phyloP scores from a whole-genome alignment of 2,888 invertebrate species.

The Trichopria drosophilae region DNA sequence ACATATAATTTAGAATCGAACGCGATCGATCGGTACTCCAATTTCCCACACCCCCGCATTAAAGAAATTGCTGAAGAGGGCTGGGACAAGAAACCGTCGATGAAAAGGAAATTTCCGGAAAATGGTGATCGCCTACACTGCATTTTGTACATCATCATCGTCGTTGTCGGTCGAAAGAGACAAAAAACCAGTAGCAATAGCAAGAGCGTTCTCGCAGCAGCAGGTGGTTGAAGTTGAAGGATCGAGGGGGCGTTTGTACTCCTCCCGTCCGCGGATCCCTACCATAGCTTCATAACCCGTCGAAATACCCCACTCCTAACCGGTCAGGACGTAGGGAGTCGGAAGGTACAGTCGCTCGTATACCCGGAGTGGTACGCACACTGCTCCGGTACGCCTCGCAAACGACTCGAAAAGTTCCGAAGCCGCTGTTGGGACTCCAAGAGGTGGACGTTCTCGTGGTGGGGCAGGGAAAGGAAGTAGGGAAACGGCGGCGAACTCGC shows the following conservation, averaged over 20 bases:
- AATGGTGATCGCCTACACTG: no score
- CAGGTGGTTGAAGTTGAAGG: slow-evolving; percentile 56
- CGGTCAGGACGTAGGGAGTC: slow-evolving; percentile 30
- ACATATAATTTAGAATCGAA: no score
- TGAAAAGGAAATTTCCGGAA: slow-evolving; percentile 20
- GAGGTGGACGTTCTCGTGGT: slow-evolving; percentile 6
- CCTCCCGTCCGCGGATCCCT: slow-evolving; percentile 56
- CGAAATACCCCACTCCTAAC: slow-evolving; percentile 22
- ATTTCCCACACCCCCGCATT: no score
- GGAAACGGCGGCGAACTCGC: slow-evolving; percentile 42
- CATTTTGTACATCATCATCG: no score
- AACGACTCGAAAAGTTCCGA: no score
- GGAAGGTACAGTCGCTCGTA: neutral
- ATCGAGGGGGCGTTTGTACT: slow-evolving; percentile 51
- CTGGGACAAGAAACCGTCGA: slow-evolving; percentile 13
- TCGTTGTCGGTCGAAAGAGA: no score
- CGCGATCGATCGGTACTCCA: no score
- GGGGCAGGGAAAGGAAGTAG: slow-evolving; percentile 36
- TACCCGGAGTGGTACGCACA: slow-evolving; percentile 2
- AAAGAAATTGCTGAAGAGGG: no score
- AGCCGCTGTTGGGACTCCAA: neutral
- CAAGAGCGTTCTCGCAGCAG: slow-evolving; percentile 40
- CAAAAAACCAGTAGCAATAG: neutral
- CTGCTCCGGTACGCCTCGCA: no score
- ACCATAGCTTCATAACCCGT: slow-evolving; percentile 49